Percentiles rank a stretch among this genome's conserved stretches.
Conservation (phyloP, 2,113 vertebrate genomes). For the Nesogale talazaci region DNA sequence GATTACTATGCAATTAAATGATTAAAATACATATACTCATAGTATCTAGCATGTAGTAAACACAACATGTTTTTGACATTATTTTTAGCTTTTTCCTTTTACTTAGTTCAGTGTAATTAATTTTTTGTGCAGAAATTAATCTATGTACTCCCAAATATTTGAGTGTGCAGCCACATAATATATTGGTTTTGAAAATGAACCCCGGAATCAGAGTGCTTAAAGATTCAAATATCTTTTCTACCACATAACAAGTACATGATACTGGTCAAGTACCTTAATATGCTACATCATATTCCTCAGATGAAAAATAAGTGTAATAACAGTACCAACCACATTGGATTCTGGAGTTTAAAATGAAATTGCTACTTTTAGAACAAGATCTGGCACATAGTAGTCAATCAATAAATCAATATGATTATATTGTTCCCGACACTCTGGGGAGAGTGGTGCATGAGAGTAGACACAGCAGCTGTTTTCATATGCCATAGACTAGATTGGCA, state of each 20-base stretch:
- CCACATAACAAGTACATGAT: not conserved
- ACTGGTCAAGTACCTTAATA: not conserved
- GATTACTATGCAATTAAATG: not conserved
- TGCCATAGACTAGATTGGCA: not conserved
- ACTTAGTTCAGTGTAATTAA: not conserved
- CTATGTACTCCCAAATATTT: not conserved
- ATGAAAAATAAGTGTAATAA: not conserved
- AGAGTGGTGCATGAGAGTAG: not conserved
- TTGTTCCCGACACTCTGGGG: not conserved
- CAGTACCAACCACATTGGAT: not conserved
- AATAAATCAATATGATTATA: not conserved
- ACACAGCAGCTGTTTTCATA: not conserved
- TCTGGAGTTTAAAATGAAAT: not conserved
- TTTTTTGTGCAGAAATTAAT: not conserved
- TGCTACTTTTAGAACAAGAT: not conserved
- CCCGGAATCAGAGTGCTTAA: not conserved
- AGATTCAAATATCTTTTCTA: conserved; percentile 7
- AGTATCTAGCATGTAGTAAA: not conserved
- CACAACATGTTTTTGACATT: not conserved
- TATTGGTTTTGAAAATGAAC: not conserved
- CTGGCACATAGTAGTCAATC: not conserved
- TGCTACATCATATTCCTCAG: not conserved
- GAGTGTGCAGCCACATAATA: not conserved
- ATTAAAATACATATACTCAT: not conserved
- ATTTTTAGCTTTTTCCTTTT: not conserved